Evolutionary conservation across 2,888 invertebrate genomes (phyloP), one percentile per base, ranked within the genome.

Genomic region (Loripinus fragilis): DNA sequence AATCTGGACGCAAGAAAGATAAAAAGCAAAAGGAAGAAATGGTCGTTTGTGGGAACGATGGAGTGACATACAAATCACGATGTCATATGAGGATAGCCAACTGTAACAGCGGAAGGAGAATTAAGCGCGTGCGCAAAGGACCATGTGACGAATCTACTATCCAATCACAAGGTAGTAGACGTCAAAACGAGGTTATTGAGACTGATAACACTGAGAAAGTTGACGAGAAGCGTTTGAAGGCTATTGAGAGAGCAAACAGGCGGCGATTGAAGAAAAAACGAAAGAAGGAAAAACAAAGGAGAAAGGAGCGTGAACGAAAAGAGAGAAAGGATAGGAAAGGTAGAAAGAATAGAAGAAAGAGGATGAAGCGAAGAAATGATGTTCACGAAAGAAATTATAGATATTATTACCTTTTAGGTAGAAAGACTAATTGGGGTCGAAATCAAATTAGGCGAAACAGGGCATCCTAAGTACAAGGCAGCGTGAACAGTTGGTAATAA

Each of bases 31-130:
- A 30, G 1, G 71, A 77, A 30, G 75, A 69, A 38, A 25, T 48
- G 55, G 86, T 85, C 35, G 85, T 93, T 2, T 93, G 93, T 71
- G 91, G 92, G 8, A 87, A 80, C 5, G 90, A 92, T 71, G 91
- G 90, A 15, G 75, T 76, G 20, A 91, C 90, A 0, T 91, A 91
- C 73, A 60, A 85, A 10, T 90, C 91, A 2, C 76, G 87, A 2
- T 91, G 90, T 50, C 88, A 90, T 55, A 72, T 90, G 77, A 72
- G 89, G 68, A 85, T 90, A 20, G 87, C 87, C 17, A 87, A 86
- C 50, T 90, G 90, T 71, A 86, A 83, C 45, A 76, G 76, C 28
- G 80, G 77, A 35, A 82, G 81, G 50, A 73, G 87, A 38, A 83
- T 90, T 55, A 85, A 85, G 78, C 81, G 87, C n/a, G 74, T 71